Base-by-base conservation (phyloP, 2,797 vertebrate species). In the Aplochiton taeniatus region DNA sequence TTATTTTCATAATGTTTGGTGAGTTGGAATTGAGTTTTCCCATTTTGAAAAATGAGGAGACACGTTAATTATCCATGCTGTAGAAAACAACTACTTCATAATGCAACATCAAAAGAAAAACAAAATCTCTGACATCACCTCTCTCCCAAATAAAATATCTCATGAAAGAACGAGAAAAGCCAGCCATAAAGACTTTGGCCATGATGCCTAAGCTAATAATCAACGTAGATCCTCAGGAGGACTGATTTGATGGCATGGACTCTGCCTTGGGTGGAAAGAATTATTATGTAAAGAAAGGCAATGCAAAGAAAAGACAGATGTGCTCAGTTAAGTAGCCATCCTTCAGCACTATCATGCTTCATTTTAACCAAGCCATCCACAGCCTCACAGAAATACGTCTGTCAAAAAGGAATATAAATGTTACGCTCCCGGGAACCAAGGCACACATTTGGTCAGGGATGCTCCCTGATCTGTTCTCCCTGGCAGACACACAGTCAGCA, bases 291-390 rank as follows among this genome's bases (percentile, higher is more conserved):
- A 19, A 51, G 66, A 65, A 31, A 61, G 52, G 53, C 65, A 20
- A 0, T 4, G 14, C 3, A 46, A 80, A 74, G 63, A 70, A 76
- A 76, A 76, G 68, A 75, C 85, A 83, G 74, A 73, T 77, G 83
- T 77, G 83, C 77, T 76, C 63, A 43, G 68, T 75, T 78, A 76
- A 79, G 78, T 63, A 75, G 67, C 59, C 76, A 54, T 87, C 84
- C 73, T 72, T 86, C 85, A 83, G 72, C 86, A 80, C 80, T 48
- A 78, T 41, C 83, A 85, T 74, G 85, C 83, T 81, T 85, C 82
- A 80, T 86, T 87, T 86, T 88, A 81, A 77, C 58, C 80, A 69
- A 83, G 70, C 82, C 82, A 77, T 71, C 82, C 85, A 82, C 75
- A 60, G 76, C 73, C 43, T 63, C 48, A 31, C 18, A 65, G 81